Evolutionary conservation across 53 echinoderm and acorn worm genomes (phyloP), one percentile per base, ranked within the genome.

Genomic region (Holothuria leucospilota): DNA sequence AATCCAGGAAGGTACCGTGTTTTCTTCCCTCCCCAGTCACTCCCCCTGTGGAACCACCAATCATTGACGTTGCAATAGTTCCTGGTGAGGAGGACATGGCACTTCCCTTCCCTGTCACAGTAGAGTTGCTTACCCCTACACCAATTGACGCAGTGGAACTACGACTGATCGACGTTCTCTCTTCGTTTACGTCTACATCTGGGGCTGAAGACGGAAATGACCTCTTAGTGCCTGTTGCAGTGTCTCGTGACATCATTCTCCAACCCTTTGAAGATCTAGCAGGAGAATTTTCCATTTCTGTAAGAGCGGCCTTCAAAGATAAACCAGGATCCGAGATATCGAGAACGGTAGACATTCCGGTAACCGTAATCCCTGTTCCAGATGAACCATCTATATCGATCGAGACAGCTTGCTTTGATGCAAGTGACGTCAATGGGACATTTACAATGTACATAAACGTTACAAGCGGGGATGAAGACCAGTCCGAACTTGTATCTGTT

Each of bases 21-120:
- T 46, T 5, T 59, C 5, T 20, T 64, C 38, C 20, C 30, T 66
- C 12, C 42, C 16, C 30, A 89, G 89, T 62, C 42, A 84, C 71
- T 13, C 62, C 89, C 16, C 89, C 89, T n/a, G 65, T 75, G 20
- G 89, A 89, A 73, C 89, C 89, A 23, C 89, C 84, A 38, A 51
- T 84, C 12, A 74, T 89, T 20, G 89, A 62, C 13, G 29, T 59
- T 2, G 29, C 80, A 60, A 29, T 29, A n/a, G 34, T 29, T 20
- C 15, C 28, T 10, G 61, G 29, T 38, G 20, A 25, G 7, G 80
- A 80, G n/a, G 80, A 80, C 61, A 61, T 18, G 20, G 59, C 80
- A 6, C 6, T 80, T 20, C 61, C 25, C 29, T 59, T 80, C 34
- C 80, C 80, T 14, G 28, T 80, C 18, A 8, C 52, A 4, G 60